Evolutionary conservation across 2,113 vertebrate genomes (phyloP).

Genomic region (Burhinus oedicnemus): DNA sequence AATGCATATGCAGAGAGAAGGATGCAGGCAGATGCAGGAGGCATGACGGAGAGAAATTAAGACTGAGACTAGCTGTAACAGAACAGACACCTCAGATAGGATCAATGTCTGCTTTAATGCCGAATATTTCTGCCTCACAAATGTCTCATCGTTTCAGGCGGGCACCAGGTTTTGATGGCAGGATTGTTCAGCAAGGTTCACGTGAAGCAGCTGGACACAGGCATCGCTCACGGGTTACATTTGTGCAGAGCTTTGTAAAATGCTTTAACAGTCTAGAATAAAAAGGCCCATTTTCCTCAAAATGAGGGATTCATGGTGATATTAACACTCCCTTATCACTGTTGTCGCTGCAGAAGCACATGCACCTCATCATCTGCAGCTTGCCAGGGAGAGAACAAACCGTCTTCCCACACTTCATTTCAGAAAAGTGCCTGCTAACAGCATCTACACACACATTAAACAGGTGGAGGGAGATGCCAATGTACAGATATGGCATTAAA

Average conservation of each 20-base stretch:
- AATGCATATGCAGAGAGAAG: not conserved
- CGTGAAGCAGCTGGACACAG: not conserved
- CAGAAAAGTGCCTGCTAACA: not conserved
- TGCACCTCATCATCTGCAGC: conserved; percentile 37
- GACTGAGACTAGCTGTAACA: not conserved
- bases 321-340: conserved; percentile 34
- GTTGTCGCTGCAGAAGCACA: conserved; percentile 7
- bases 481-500: not conserved
- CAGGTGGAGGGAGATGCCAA: not conserved
- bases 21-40: not conserved
- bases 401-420: not conserved
- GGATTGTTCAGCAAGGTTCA: not conserved
- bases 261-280: not conserved
- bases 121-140: not conserved
- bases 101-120: not conserved
- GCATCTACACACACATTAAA: not conserved
- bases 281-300: not conserved
- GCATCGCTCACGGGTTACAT: not conserved
- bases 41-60: not conserved
- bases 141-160: fast-evolving
- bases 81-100: not conserved
- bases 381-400: not conserved
- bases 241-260: conserved; percentile 1
- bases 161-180: not conserved
- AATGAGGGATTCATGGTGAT: not conserved